Percentiles rank a stretch among this genome's conserved stretches.
phyloP scores from a whole-genome alignment of 2,888 invertebrate species.

The Philereme transversata region DNA sequence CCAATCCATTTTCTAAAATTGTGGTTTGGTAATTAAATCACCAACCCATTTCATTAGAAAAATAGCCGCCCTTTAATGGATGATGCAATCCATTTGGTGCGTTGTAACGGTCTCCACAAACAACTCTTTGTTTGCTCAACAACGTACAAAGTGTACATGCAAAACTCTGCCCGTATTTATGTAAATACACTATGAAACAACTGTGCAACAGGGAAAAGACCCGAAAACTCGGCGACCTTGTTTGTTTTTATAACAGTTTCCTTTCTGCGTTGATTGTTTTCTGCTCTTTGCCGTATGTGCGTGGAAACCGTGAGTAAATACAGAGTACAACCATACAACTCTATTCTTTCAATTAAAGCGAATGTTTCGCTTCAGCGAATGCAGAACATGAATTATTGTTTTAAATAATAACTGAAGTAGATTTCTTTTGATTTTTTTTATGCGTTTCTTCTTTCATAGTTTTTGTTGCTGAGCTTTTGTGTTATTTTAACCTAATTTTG shows the following conservation, averaged over 20 bases:
- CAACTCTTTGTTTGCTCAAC: constrained; percentile 62
- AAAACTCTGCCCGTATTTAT: constrained; percentile 65
- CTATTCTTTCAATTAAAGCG: constrained; percentile 35
- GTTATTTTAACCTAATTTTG: neutral
- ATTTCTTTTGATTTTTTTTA: constrained; percentile 8
- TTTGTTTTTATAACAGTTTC: constrained; percentile 65
- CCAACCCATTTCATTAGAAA: constrained; percentile 30
- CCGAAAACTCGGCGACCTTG: constrained; percentile 59
- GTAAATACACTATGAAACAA: constrained; percentile 72
- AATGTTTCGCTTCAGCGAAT: constrained; percentile 26
- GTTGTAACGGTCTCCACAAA: constrained; percentile 53
- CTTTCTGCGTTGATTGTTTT: constrained; percentile 61
- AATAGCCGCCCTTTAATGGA: constrained; percentile 54
- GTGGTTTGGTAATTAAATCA: neutral
- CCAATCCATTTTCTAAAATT: no score
- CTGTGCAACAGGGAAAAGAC: constrained; percentile 60
- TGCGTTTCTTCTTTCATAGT: constrained; percentile 5
- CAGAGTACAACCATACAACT: constrained; percentile 21
- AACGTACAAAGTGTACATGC: constrained; percentile 68
- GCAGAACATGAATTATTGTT: constrained; percentile 14
- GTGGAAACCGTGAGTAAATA: constrained; percentile 36
- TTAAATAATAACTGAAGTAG: constrained; percentile 19
- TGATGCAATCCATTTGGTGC: constrained; percentile 60
- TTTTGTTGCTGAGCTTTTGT: neutral
- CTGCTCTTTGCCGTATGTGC: constrained; percentile 46